Evolutionary conservation across 2,113 vertebrate species (phyloP), one percentile per base, ranked within the genome.

Genomic region (Meleagris gallopavo): DNA sequence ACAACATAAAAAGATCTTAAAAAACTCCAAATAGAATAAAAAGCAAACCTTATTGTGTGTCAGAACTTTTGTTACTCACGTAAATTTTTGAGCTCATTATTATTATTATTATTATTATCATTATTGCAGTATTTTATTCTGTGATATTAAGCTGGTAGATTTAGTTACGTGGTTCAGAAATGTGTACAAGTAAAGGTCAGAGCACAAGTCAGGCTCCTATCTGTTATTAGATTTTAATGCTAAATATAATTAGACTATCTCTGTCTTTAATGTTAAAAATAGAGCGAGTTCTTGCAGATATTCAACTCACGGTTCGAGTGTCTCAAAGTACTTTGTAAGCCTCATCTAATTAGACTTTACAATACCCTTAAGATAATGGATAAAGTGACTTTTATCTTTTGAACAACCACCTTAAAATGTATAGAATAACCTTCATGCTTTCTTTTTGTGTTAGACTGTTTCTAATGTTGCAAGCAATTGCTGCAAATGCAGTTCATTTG

Each of bases 281-380:
- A 34, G 13, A 77, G 65, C 9, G 9, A 9, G 60, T 65, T 66
- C 20, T 85, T 73, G 4, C 18, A 64, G 50, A 62, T 61, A 83
- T 46, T 83, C 45, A 75, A 24, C 16, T 89, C 18, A 34, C 54
- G 13, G 61, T 7, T 72, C 50, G 20, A 75, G 32, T 48, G 50
- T 29, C 67, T 76, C 29, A 38, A 64, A 73, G 18, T 78, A 50
- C 13, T 70, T 72, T 58, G 32, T 74, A 70, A 90, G 11, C 12
- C 34, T 76, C 55, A 86, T 85, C 89, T 81, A 90, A 70, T 94
- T 83, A 89, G 89, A 5, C 17, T 83, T 94, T 84, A 41, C 8
- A 74, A 45, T 20, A 65, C 3, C 6, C 29, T 64, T 73, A 93
- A 86, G 55, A 46, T 73, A 87, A 72, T 69, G 10, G 8, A 45